Evolutionary conservation across 2,888 invertebrate species (phyloP), one percentile per base, ranked within the genome.

Genomic region (Argyra leucocephala): DNA sequence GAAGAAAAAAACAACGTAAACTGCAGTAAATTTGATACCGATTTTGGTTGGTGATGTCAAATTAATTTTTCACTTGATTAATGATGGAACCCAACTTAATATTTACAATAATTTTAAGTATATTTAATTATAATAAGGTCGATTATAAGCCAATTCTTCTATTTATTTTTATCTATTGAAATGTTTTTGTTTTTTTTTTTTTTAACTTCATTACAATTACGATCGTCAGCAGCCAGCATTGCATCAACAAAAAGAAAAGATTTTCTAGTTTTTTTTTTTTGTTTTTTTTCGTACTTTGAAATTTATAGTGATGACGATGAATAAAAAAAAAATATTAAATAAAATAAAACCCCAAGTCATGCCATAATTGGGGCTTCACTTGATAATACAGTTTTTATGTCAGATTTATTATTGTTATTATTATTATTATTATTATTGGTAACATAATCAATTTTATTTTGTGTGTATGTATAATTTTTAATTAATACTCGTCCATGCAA

Each of bases 1-100:
- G 18, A 18, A 48, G 18, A 18, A 18, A 48, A 48, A 48, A 48
- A 18, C 31, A 6, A 37, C 18, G 18, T 48, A 48, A 48, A 48
- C 18, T n/a, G n/a, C n/a, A 48, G 48, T 48, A 59, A 59, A 59
- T 59, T 59, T 59, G 59, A 59, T 59, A 59, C n/a, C 23, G 23
- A 59, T 26, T 61, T 61, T 61, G 61, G 61, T 61, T 61, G 61
- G 21, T 31, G 61, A 61, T 61, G 61, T 61, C 61, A 61, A 61
- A n/a, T 21, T 61, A 61, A 61, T 61, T 61, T 61, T 61, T 61
- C 61, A 61, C 61, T 61, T 26, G n/a, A 61, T 61, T 61, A 26
- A 61, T 61, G 61, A 61, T 61, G 9, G 18, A 48, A 5, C 15
- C 15, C 15, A 48, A 48, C 18, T 48, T 48, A 18, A 48, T 48